A percentile compares a stretch with the other conserved stretches of the same genome.
Evolutionary conservation across 2,113 vertebrate species (phyloP).

Genomic region (Gymnocephalus cernua): DNA sequence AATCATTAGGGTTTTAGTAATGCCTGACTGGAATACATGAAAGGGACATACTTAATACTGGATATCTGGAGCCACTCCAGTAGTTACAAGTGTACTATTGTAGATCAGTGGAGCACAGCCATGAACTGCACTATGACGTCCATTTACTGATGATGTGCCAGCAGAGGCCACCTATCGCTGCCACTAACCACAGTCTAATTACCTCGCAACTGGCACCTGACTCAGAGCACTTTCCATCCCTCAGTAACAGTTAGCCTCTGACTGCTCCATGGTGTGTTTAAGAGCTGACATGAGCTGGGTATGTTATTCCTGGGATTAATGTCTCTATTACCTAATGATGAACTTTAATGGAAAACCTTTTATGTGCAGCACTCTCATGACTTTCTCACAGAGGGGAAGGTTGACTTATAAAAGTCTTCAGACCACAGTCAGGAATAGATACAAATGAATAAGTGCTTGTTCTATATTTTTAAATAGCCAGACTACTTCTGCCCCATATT

Average conservation of each 20-base stretch:
- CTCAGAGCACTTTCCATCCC: slow-evolving; percentile 33
- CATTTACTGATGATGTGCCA: slow-evolving; percentile 57
- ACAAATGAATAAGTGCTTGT: slow-evolving; percentile 26
- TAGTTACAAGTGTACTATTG: background rate
- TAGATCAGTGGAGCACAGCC: slow-evolving; percentile 20
- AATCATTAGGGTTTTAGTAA: slow-evolving; percentile 15
- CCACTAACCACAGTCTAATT: slow-evolving; percentile 51
- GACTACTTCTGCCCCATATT: background rate
- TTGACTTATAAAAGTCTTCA: slow-evolving; percentile 23
- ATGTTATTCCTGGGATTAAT: slow-evolving; percentile 55
- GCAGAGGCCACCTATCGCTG: slow-evolving; percentile 33
- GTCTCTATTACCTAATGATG: slow-evolving; percentile 31
- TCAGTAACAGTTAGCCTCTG: slow-evolving; percentile 22
- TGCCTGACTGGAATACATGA: slow-evolving; percentile 50
- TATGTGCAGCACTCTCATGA: slow-evolving; percentile 5
- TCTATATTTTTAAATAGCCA: slow-evolving; percentile 15
- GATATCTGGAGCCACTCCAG: slow-evolving; percentile 31
- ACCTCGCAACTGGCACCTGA: slow-evolving; percentile 42
- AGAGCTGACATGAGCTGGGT: slow-evolving; percentile 36
- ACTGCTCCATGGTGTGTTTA: slow-evolving; percentile 40
- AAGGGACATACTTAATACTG: slow-evolving; percentile 23
- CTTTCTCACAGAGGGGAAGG: slow-evolving; percentile 15
- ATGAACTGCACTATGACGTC: slow-evolving; percentile 9
- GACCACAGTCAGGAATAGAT: slow-evolving; percentile 23
- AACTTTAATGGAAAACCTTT: slow-evolving; percentile 34